Evolutionary conservation across 2,797 vertebrate species (phyloP), one percentile per base, ranked within the genome.

Genomic region (Spinibarbus caldwelli): DNA sequence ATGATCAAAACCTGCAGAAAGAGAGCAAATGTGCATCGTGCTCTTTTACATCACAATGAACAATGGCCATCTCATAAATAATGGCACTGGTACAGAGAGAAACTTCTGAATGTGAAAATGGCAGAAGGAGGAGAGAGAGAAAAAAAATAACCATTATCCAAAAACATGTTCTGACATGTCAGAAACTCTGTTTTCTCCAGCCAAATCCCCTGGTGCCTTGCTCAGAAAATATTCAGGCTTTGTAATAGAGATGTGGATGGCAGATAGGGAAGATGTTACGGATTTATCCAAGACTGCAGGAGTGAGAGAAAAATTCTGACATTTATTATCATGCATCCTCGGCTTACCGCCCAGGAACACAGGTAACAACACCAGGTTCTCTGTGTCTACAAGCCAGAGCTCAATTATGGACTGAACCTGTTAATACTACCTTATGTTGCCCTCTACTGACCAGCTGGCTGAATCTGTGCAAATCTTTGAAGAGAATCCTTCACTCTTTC

Each of bases 41-140:
- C 93, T 92, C 93, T 93, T 96, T 80, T 95, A 94, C 91, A 91
- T 95, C 94, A 97, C 97, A 98, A 95, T 96, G 95, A 96, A 98
- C 96, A 98, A 97, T 97, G 95, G 92, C 86, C 90, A 90, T 92
- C 95, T 96, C 94, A 93, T 91, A 93, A 88, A 91, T 93, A 94
- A 96, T 94, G 94, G 95, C 94, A 94, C 92, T 90, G 88, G 90
- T 93, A 93, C 92, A 92, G 90, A 95, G 93, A 92, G 89, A 92
- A 91, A 89, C 87, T 92, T 92, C 94, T 92, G 92, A 90, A 90
- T 80, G 91, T 84, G 90, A 91, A 92, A 92, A 89, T 76, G 64
- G 90, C 87, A 86, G 88, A 89, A 86, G 66, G 36, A 62, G 80
- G 88, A 78, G 73, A 41, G 83, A 66, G 54, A 38, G n/a, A 68